Conservation (phyloP, 2,113 vertebrate genomes). For the Salvelinus fontinalis region DNA sequence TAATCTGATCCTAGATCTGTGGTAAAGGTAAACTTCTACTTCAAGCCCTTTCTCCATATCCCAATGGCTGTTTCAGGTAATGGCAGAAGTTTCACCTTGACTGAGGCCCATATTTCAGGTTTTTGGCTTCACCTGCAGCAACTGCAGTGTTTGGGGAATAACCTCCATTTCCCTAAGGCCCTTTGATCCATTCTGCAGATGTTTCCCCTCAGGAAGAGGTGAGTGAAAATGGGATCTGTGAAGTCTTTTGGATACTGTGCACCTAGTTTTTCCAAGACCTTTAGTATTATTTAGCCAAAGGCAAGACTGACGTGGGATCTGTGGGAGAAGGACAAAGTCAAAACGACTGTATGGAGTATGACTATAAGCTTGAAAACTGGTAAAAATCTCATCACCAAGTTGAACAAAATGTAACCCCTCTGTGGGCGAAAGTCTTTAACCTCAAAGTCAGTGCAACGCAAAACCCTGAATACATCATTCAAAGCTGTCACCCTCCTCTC, state of each 20-base stretch:
- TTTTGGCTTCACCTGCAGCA: constrained; percentile 26
- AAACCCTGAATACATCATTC: background rate
- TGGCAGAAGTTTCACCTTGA: background rate
- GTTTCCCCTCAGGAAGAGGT: constrained; percentile 57
- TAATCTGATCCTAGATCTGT: too few species aligned
- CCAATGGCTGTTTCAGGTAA: background rate
- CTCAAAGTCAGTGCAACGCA: background rate
- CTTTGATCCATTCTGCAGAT: constrained; percentile 62
- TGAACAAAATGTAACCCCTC: background rate
- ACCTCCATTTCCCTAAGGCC: constrained; percentile 35
- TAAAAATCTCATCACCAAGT: background rate
- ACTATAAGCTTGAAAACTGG: background rate
- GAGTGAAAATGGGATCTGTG: constrained; percentile 57
- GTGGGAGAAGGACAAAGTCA: background rate
- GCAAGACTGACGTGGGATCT: background rate
- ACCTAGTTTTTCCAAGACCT: constrained; percentile 23
- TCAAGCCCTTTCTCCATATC: background rate
- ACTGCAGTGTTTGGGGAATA: constrained; percentile 32
- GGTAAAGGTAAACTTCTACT: too few species aligned
- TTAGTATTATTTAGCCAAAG: background rate
- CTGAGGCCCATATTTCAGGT: constrained; percentile 35
- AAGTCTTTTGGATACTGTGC: constrained; percentile 36
- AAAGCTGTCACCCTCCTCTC: background rate
- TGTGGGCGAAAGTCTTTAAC: background rate
- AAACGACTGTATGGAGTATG: background rate